Evolutionary conservation across 2,888 invertebrate species (phyloP), one percentile per base, ranked within the genome.

Genomic region (Galerucella calmariensis): DNA sequence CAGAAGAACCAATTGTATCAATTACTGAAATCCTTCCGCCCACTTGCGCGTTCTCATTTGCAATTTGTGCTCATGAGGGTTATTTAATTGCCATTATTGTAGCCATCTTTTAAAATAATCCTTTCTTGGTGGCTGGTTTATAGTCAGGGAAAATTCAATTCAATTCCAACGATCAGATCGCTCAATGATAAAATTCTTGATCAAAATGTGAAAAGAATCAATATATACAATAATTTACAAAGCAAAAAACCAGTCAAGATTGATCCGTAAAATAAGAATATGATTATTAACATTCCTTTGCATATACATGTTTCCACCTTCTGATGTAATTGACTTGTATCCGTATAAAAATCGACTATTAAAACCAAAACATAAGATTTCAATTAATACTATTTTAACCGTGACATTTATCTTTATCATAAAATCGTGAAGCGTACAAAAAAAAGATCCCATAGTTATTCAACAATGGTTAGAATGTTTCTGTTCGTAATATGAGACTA

Each of bases 21-120:
- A 82, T 82, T 81, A 81, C 81, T 77, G 77, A 80, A 80, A 81
- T 82, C 80, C 80, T 81, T 81, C 80, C 81, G 82, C 82, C 81
- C 79, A 81, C 82, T 82, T 81, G 79, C 75, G 69, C 69, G 79
- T 77, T 77, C 79, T 79, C 79, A 79, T 82, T 79, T 77, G 78
- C 79, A 80, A 79, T 81, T 81, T 79, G 79, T 78, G 68, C 79
- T 73, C 70, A 79, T 76, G 78, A 74, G 80, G 83, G 82, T 79
- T 78, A 76, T 79, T 77, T 82, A 82, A 81, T 81, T 83, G 81
- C 81, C 80, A 79, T 71, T 80, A 82, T 79, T 78, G 76, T 78
- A 75, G 75, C 74, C 74, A 75, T 78, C 73, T 76, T 78, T 75
- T 69, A 75, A 69, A 73, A 77, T 77, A 75, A 77, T 69, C 71